Conservation (phyloP, 92 coral and sea anemone genomes). For the Porites lobata region DNA sequence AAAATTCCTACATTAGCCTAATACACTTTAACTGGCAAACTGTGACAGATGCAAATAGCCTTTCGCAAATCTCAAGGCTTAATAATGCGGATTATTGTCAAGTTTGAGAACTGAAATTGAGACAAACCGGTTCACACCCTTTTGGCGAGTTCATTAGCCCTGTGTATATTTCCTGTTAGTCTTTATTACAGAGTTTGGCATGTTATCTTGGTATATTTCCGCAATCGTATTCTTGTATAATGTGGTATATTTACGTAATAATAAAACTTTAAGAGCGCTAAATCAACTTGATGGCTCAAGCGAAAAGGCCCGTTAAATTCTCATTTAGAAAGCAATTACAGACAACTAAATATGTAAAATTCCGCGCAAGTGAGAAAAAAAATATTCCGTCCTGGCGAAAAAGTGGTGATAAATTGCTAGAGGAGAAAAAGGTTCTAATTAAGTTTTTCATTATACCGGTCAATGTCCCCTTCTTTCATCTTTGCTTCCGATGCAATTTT, state of each 20-base stretch:
- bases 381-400: slow-evolving; percentile 17
- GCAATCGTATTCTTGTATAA: slow-evolving; percentile 69
- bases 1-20: slow-evolving; percentile 47
- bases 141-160: slow-evolving; percentile 80
- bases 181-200: slow-evolving; percentile 82
- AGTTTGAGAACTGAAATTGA: slow-evolving; percentile 67
- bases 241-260: slow-evolving; percentile 85
- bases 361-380: slow-evolving; percentile 53
- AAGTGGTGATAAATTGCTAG: slow-evolving; percentile 58
- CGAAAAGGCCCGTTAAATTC: slow-evolving; percentile 88
- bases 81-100: slow-evolving; percentile 88
- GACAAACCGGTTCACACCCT: slow-evolving; percentile 54
- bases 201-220: slow-evolving; percentile 88
- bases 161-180: slow-evolving; percentile 87
- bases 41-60: slow-evolving; percentile 41
- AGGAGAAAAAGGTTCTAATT: slow-evolving; percentile 68
- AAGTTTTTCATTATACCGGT: slow-evolving; percentile 58
- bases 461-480: slow-evolving; percentile 55
- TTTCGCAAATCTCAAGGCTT: slow-evolving; percentile 68
- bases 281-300: slow-evolving; percentile 83
- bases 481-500: slow-evolving; percentile 83
- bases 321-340: slow-evolving; percentile 89
- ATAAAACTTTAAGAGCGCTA: slow-evolving; percentile 90
- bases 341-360: slow-evolving; percentile 76
- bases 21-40: slow-evolving; percentile 35